Base-by-base conservation (phyloP, 1,140 invertebrate genomes). In the Megathymus violae region DNA sequence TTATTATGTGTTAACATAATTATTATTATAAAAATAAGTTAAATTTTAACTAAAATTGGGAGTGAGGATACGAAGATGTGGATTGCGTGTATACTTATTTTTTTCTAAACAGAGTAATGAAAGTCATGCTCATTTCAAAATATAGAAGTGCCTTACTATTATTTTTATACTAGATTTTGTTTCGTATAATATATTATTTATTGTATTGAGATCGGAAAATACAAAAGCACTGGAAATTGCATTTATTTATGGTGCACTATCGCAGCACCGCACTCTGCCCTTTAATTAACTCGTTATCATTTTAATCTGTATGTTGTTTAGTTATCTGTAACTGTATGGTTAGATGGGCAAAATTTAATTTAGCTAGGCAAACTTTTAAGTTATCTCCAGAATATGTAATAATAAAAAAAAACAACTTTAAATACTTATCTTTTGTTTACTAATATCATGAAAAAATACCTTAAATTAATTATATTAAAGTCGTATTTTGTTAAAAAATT, bases 141-240 rank as follows among this genome's bases (percentile, higher is more conserved):
- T 82, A 89, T 88, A 86, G 85, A 91, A 89, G 88, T 91, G 88
- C 88, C 88, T 91, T 91, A 91, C 82, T 67, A 82, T 88, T 82
- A 83, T 89, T 89, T 91, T 86, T 80, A 74, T 78, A 82, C 66
- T 85, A 74, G 80, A 69, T 67, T 78, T 70, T 71, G 64, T 76
- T 82, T 79, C 56, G 54, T 82, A 78, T 64, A 68, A 64, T 64
- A n/a, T 25, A 51, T 76, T 68, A 14, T 72, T 76, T 75, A 60
- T n/a, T n/a, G n/a, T n/a, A 64, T 65, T 62, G 47, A 69, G 50
- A 71, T 69, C 72, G 65, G 64, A 38, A 67, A 62, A 68, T 47
- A 72, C n/a, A n/a, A 67, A 82, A 87, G 77, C 82, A 81, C 83
- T 87, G 87, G 76, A 75, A 82, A 80, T 76, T 85, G 88, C 88